Evolutionary conservation across 2,113 vertebrate genomes (phyloP), one percentile per base, ranked within the genome.

Genomic region (Leucopsar rothschildi): DNA sequence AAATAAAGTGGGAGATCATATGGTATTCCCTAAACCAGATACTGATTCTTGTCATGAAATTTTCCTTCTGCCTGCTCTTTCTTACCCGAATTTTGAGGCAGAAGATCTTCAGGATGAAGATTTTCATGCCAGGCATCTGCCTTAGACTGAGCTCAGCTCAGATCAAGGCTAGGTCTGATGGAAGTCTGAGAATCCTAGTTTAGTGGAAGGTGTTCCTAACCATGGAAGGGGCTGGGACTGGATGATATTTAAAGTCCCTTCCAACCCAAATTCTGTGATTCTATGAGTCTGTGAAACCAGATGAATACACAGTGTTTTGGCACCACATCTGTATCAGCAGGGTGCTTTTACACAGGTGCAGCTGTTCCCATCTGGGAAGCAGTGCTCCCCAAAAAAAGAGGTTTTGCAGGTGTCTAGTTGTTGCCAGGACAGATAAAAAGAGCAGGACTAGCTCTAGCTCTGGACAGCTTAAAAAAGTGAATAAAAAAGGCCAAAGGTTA

Each of bases 11-110:
- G 6, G 66, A 56, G 12, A 24, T 57, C 11, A 5, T 14, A 13
- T 1, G 12, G 1, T 12, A 2, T 33, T 19, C 23, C 11, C 6
- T 65, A 45, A 79, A 25, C 2, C 31, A 39, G 11, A 14, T 29
- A 3, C 15, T 60, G 31, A 6, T 61, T 75, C 75, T 4, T 11
- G 5, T 15, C 6, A 11, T 12, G 2, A n/a, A 18, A 4, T 44
- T 56, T 75, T 90, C 25, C 5, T 35, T 55, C 28, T 12, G 2
- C 5, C 25, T 85, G 24, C 21, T 78, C 60, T 47, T 81, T 78
- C 39, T 44, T 4, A 10, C 9, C 22, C n/a, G 28, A 72, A 52
- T 25, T 86, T 66, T 20, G 52, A 56, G 52, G 37, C 1, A 5
- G 31, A 63, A 55, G 4, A 57, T 72, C 63, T 69, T 53, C 22